Percentiles rank a stretch among this genome's conserved stretches.
Evolutionary conservation across 2,888 invertebrate genomes (phyloP).

Genomic region (Brachyptera putata): DNA sequence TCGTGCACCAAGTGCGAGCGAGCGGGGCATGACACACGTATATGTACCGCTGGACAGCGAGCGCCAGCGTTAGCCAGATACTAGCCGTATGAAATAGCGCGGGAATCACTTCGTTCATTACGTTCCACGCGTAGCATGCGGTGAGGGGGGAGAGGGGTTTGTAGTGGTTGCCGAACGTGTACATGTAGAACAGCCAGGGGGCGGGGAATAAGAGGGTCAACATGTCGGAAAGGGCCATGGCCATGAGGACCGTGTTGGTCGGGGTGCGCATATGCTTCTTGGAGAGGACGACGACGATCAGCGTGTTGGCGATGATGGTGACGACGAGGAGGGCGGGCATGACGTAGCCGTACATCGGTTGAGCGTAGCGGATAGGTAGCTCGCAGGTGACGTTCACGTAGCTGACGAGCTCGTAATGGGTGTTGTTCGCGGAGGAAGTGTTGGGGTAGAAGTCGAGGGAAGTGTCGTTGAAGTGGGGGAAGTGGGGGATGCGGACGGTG

Average conservation of each 20-base stretch:
- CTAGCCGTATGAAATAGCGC: slow-evolving; percentile 86
- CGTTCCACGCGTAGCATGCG: slow-evolving; percentile 74
- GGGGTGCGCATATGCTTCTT: slow-evolving; percentile 89
- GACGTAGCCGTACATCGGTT: slow-evolving; percentile 71
- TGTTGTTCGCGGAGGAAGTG: not conserved
- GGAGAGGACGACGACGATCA: slow-evolving; percentile 85
- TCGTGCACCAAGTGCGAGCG: slow-evolving; percentile 71
- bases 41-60: slow-evolving; percentile 90
- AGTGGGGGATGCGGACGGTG: not conserved
- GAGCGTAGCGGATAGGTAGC: slow-evolving; percentile 60
- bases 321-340: slow-evolving; percentile 81
- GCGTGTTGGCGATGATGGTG: slow-evolving; percentile 85
- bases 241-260: slow-evolving; percentile 87
- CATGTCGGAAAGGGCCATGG: slow-evolving; percentile 95
- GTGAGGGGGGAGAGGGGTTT: slow-evolving; percentile 70
- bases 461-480: not conserved
- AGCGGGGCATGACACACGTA: slow-evolving; percentile 91
- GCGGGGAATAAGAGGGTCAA: slow-evolving; percentile 86
- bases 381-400: slow-evolving; percentile 61
- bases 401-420: not conserved
- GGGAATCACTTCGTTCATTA: slow-evolving; percentile 66
- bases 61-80: slow-evolving; percentile 86
- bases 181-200: slow-evolving; percentile 89
- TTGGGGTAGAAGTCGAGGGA: not conserved
- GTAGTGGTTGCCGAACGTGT: slow-evolving; percentile 82